Conservation (phyloP, 1,140 invertebrate species). For the Lithobius niger region DNA sequence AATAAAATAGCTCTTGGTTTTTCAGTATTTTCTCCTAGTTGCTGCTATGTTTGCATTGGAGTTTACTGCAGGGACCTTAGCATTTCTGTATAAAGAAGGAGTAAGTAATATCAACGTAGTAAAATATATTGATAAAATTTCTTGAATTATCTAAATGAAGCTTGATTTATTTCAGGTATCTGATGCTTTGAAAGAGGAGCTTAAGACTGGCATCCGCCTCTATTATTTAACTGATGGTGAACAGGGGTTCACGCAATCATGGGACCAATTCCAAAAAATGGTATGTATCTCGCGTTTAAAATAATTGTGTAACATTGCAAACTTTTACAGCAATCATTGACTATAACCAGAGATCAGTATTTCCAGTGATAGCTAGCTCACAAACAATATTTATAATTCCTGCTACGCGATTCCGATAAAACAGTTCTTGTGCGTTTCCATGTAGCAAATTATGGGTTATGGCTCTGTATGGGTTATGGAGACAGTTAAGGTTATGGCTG, state of each 20-base stretch:
- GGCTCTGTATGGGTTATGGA: no score
- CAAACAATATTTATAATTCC: no score
- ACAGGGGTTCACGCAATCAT: conserved; percentile 46
- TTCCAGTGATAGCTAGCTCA: no score
- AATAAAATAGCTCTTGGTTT: conserved; percentile 10
- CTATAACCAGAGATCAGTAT: no score
- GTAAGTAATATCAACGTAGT: conserved; percentile 30
- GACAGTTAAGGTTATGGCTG: no score
- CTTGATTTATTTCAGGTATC: conserved; percentile 10
- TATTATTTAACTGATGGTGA: conserved; percentile 48
- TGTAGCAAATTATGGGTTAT: no score
- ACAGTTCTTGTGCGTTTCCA: no score
- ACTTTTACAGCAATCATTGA: no score
- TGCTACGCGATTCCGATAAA: no score
- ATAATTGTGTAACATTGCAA: no score
- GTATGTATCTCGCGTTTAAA: no score
- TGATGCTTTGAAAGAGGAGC: conserved; percentile 46
- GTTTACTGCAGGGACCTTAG: conserved; percentile 57
- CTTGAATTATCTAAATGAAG: neutral
- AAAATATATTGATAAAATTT: neutral
- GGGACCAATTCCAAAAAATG: conserved; percentile 56
- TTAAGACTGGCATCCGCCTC: conserved; percentile 48
- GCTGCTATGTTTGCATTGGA: conserved; percentile 62
- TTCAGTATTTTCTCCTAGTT: conserved; percentile 71
- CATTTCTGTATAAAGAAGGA: conserved; percentile 58